These are phyloP conservation scores for Dreissena polymorpha DNA, from an alignment of 1,140 invertebrate species.

Conservation along the genomic window DNA sequence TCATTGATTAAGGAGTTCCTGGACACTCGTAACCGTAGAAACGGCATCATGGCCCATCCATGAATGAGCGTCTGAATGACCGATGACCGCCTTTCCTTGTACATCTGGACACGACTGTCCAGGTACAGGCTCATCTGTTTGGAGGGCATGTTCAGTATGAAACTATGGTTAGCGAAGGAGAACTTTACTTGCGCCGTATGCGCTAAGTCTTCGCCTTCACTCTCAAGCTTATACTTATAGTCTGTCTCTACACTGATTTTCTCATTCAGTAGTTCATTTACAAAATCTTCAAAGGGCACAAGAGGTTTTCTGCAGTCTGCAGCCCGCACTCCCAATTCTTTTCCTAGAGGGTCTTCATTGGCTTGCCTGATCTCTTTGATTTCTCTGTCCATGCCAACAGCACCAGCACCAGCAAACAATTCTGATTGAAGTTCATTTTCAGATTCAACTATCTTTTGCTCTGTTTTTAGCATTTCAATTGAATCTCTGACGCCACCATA, in stretches of 20 bases:
- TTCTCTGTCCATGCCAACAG: constrained; percentile 73
- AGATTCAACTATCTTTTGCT: constrained; percentile 69
- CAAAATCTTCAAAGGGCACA: constrained; percentile 93
- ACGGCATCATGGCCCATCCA: constrained; percentile 90
- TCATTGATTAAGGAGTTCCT: constrained; percentile 95
- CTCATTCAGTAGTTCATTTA: constrained; percentile 95
- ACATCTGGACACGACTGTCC: constrained; percentile 97
- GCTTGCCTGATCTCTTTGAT: constrained; percentile 71
- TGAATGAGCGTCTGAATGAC: constrained; percentile 88
- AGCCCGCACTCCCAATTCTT: constrained; percentile 86
- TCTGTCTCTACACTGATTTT: constrained; percentile 95
- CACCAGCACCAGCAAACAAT: constrained; percentile 65
- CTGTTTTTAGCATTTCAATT: constrained; percentile 79
- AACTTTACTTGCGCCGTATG: constrained; percentile 83
- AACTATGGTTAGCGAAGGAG: constrained; percentile 95
- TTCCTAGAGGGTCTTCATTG: constrained; percentile 80
- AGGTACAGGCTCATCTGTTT: constrained; percentile 95
- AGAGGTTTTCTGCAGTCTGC: constrained; percentile 91
- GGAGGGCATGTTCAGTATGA: constrained; percentile 94
- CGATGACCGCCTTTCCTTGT: constrained; percentile 91
- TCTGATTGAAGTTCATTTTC: constrained; percentile 74
- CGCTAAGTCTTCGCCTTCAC: constrained; percentile 46
- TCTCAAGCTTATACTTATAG: constrained; percentile 90
- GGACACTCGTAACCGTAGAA: constrained; percentile 89
- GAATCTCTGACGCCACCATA: constrained; percentile 90